These are phyloP conservation scores for Mimumesa dahlbomi DNA, from an alignment of 2,888 invertebrate species.

Conservation along the genomic window DNA sequence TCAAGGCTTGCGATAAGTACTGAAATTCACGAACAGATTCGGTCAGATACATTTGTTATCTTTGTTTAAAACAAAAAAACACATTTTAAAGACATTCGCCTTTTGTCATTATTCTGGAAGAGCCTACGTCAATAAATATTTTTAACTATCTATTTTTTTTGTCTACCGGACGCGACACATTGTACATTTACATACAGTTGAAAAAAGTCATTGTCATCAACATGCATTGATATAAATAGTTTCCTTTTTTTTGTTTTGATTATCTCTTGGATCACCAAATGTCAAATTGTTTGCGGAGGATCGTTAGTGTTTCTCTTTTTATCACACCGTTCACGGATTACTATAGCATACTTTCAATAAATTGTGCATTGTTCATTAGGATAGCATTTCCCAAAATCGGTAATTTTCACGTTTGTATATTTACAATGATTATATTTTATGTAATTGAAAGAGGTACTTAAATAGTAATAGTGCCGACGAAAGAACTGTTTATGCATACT, in stretches of 20 bases:
- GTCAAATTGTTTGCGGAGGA: conserved; percentile 18
- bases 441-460: too few species aligned
- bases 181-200: conserved; percentile 41
- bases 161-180: conserved; percentile 27
- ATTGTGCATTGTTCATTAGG: conserved; percentile 38
- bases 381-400: conserved; percentile 13
- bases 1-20: conserved; percentile 14
- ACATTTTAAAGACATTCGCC: conserved; percentile 25
- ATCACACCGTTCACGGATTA: conserved; percentile 15
- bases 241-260: conserved; percentile 41
- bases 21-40: conserved; percentile 14
- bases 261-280: conserved; percentile 37
- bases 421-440: too few species aligned
- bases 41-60: not conserved
- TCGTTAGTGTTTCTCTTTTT: not conserved
- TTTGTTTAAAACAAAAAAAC: conserved; percentile 1
- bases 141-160: conserved; percentile 36
- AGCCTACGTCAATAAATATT: conserved; percentile 49
- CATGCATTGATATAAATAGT: conserved; percentile 32
- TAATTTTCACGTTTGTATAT: too few species aligned
- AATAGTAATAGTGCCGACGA: too few species aligned
- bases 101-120: conserved; percentile 24
- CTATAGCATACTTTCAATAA: conserved; percentile 40
- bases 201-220: conserved; percentile 28
- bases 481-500: too few species aligned